phyloP scores from a whole-genome alignment of 2,797 vertebrate species.

The Tarsius wallacei region DNA sequence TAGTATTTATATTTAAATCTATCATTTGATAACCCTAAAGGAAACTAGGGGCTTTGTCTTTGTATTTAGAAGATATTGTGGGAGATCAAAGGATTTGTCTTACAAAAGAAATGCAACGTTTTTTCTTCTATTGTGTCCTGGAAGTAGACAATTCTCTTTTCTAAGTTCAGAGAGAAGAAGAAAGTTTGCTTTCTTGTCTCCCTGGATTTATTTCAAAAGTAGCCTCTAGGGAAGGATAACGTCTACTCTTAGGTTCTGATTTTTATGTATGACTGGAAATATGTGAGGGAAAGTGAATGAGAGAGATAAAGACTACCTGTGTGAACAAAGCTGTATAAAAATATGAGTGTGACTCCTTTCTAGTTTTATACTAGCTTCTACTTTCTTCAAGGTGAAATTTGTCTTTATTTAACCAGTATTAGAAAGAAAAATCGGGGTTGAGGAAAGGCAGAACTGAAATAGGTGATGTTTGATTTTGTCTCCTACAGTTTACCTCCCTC shows the following conservation, averaged over 20 bases:
- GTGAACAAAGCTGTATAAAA: not conserved
- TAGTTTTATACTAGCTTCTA: not conserved
- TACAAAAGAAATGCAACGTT: not conserved
- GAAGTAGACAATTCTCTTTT: not conserved
- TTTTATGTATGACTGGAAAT: slow-evolving; percentile 1
- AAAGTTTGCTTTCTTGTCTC: not conserved
- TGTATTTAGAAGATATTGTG: not conserved
- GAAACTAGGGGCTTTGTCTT: not conserved
- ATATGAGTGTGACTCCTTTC: not conserved
- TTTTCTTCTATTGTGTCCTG: not conserved
- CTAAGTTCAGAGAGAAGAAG: not conserved
- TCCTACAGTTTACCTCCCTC: not conserved
- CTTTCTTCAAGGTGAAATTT: slow-evolving; percentile 16
- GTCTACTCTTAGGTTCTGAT: not conserved
- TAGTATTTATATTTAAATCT: slow-evolving; percentile 7
- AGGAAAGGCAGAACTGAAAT: not conserved
- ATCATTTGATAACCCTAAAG: not conserved
- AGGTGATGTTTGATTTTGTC: not conserved
- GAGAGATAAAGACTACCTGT: not conserved
- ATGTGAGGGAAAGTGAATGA: not conserved
- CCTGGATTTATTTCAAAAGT: slow-evolving; percentile 51
- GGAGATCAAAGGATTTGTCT: slow-evolving; percentile 17
- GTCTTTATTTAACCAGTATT: not conserved
- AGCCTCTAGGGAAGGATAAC: not conserved
- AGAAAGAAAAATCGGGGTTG: not conserved